Conservation (phyloP, 2,797 vertebrate genomes). For the Cetoscarus ocellatus region DNA sequence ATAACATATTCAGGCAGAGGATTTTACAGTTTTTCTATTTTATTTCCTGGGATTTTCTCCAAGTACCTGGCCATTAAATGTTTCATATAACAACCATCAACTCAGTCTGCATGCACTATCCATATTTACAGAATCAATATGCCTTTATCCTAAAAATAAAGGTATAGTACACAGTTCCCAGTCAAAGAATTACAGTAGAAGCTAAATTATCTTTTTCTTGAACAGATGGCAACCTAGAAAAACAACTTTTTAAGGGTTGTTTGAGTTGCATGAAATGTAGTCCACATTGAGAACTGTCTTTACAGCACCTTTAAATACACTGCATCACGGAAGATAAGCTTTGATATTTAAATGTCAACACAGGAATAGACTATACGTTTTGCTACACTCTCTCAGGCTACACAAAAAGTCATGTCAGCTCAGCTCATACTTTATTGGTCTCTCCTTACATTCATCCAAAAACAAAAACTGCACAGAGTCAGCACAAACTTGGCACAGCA, state of each 20-base stretch:
- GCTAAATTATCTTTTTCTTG: not conserved
- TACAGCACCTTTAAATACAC: not conserved
- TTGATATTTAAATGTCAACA: constrained; percentile 11
- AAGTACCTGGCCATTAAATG: not conserved
- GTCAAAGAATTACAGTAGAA: not conserved
- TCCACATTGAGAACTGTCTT: not conserved
- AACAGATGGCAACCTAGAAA: not conserved
- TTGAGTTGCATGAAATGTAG: too few relatives aligned
- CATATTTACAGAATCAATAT: not conserved
- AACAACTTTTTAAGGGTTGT: not conserved
- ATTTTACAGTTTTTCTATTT: not conserved
- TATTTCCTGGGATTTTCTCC: not conserved
- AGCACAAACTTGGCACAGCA: too few relatives aligned
- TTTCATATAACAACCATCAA: not conserved
- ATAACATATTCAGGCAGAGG: not conserved
- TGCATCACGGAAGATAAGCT: not conserved
- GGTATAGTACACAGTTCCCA: not conserved
- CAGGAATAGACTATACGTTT: not conserved
- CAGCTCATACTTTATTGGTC: not conserved
- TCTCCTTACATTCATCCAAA: not conserved
- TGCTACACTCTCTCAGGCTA: not conserved
- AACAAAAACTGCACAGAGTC: too few relatives aligned
- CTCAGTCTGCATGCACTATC: not conserved
- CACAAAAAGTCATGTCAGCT: not conserved
- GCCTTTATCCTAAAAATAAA: not conserved